Base-by-base conservation (phyloP, 2,888 invertebrate genomes). In the Temnothorax rugatulus region DNA sequence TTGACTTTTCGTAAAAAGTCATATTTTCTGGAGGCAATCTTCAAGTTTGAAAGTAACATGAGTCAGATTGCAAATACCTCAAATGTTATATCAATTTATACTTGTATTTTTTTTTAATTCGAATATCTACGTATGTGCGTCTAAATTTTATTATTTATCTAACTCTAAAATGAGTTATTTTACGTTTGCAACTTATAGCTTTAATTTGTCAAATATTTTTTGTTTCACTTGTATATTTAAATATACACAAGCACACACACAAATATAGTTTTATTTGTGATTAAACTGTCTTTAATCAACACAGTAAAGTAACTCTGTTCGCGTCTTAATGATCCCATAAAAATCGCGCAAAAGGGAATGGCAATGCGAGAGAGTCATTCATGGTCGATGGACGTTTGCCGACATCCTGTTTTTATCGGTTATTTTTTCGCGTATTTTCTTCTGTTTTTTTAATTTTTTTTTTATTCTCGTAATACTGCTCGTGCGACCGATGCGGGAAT, bases 401-500 rank as follows among this genome's bases (percentile, higher is more conserved):
- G 18, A 21, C 29, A 52, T 64, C 44, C 25, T 71, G 29, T 13
- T 21, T 11, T 64, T 44, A 44, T 77, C 13, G 15, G 4, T 63
- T 9, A 8, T 11, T 47, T 75, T n/a, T 50, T 71, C n/a, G 9
- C 21, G 9, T 66, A 25, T 47, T 82, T 66, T 25, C 13, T 38
- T n/a, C 59, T 64, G 38, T 54, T 73, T 75, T 73, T 66, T 71
- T 57, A n/a, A n/a, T n/a, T n/a, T n/a, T n/a, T n/a, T n/a, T n/a
- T n/a, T n/a, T n/a, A 47, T 66, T 47, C 38, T 63, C 13, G 5
- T 61, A 83, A 61, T 77, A 21, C 25, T 75, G 50, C 59, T 66
- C 63, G 63, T 61, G 59, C 75, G 29, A 84, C 75, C 84, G 75
- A 83, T 84, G 54, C 79, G 21, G 76, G 84, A 69, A 85, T 85